Base-by-base conservation (phyloP, 2,113 vertebrate species). In the Coracopsis vasa region DNA sequence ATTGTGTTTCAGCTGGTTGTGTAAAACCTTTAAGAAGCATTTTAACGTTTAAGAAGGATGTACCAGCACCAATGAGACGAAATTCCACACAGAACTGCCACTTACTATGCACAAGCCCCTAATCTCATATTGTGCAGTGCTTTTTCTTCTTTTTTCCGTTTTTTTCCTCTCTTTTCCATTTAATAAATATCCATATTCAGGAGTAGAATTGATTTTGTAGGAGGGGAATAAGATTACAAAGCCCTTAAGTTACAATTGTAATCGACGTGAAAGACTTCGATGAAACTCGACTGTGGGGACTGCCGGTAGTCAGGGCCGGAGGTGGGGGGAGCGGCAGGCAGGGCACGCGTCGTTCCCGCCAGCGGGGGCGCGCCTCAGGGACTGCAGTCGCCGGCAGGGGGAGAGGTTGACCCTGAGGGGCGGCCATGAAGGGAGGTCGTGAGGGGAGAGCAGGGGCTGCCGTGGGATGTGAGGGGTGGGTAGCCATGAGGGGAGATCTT, bases 241-340 rank as follows among this genome's bases (percentile, higher is more conserved):
- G 69, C 78, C 67, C 31, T 83, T 90, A 96, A 97, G 87, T 95
- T 97, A 95, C 86, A 97, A 86, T 83, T 97, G 95, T 95, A 95
- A 96, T 78, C 86, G 88, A 88, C 25, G n/a, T 87, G 77, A 65
- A 97, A 93, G 60, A 86, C 48, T 93, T 94, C 86, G 83, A 97
- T 97, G 95, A 95, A 95, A 90, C 93, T 61, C 91, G 90, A 13
- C 33, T 56, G 19, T 56, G 31, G 54, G 31, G 19, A 21, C 54
- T 20, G 12, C 12, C 31, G 53, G 53, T 11, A 31, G 17, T 11
- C 16, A 18, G 29, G 29, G 50, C 16, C 9, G 9, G 53, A 7
- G 8, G n/a, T n/a, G n/a, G 18, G 25, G 18, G 31, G 19, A 19
- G 31, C 5, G 5, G 54, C 50, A 25, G 48, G 48, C 48, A 51